These are phyloP conservation scores for Lacerta viridis DNA, from an alignment of 2,797 vertebrate species.

Conservation along the genomic window DNA sequence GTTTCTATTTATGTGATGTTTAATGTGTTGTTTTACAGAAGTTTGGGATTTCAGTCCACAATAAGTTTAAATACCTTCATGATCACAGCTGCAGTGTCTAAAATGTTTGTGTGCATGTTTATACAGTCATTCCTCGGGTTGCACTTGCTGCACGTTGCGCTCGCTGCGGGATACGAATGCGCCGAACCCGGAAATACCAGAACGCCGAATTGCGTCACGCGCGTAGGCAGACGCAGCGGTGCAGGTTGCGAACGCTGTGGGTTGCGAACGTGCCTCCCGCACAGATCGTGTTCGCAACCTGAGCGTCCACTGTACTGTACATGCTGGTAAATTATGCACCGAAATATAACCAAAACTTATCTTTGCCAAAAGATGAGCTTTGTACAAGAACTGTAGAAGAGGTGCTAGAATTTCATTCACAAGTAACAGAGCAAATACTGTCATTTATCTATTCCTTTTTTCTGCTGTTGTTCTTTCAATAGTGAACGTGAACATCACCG, in stretches of 20 bases:
- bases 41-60: neutral
- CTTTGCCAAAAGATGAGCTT: constrained; percentile 51
- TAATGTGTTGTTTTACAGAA: constrained; percentile 1
- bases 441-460: constrained; percentile 26
- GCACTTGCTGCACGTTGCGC: too few relatives aligned
- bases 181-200: too few relatives aligned
- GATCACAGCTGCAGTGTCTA: neutral
- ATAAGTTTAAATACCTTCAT: neutral
- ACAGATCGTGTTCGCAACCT: too few relatives aligned
- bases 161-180: too few relatives aligned
- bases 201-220: too few relatives aligned
- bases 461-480: constrained; percentile 62
- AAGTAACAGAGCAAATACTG: constrained; percentile 57
- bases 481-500: constrained; percentile 16
- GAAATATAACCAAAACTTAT: neutral
- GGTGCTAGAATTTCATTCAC: constrained; percentile 44
- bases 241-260: too few relatives aligned
- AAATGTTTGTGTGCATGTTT: neutral
- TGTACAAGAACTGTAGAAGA: constrained; percentile 52
- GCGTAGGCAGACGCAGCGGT: too few relatives aligned
- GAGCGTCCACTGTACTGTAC: too few relatives aligned
- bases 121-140: neutral
- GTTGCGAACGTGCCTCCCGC: too few relatives aligned
- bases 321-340: too few relatives aligned
- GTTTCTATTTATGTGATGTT: neutral